Evolutionary conservation across 2,113 vertebrate species (phyloP).

Genomic region (Polyodon spathula): DNA sequence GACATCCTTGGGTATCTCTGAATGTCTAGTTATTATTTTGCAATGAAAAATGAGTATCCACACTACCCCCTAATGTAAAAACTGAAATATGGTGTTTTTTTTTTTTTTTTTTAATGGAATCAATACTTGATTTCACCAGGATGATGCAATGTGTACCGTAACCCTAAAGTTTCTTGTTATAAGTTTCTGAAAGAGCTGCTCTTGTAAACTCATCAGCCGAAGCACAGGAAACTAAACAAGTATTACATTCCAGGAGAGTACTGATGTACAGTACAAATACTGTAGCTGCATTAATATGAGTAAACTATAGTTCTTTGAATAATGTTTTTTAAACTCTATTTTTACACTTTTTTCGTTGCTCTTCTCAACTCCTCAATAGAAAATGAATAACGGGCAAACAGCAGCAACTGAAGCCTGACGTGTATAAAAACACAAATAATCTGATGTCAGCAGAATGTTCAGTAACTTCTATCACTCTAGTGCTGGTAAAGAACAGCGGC

Average conservation of each 20-base stretch:
- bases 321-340: no score
- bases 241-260: no score
- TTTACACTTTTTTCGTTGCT: constrained; percentile 16
- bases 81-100: no score
- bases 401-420: constrained; percentile 63
- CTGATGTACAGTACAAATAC: no score
- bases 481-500: constrained; percentile 58
- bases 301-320: no score
- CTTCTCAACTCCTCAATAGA: constrained; percentile 16
- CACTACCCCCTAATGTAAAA: no score
- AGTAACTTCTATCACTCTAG: constrained; percentile 64
- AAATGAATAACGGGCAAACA: constrained; percentile 50
- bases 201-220: no score
- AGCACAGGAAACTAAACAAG: no score
- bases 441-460: constrained; percentile 77
- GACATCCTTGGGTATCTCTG: constrained; percentile 44
- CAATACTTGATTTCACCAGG: neutral
- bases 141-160: neutral
- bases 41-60: no score
- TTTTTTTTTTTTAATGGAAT: neutral
- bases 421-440: constrained; percentile 82
- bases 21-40: constrained; percentile 45
- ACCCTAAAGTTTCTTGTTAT: no score
- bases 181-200: no score
- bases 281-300: no score